These are phyloP conservation scores for Mastomys natalensis DNA, from an alignment of 2,113 vertebrate genomes.

Conservation along the genomic window DNA sequence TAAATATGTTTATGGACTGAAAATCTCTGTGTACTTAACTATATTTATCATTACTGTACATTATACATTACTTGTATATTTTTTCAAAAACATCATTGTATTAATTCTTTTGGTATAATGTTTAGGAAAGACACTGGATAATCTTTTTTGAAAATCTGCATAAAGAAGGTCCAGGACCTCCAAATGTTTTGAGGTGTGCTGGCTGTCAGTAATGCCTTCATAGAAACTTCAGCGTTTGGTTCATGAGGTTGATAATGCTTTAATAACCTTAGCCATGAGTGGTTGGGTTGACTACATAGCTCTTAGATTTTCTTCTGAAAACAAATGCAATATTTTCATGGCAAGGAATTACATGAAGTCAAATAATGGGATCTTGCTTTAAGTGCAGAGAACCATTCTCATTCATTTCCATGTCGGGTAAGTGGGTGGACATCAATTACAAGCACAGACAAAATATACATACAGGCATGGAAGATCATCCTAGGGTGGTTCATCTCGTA, in stretches of 20 bases:
- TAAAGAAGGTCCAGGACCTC: not conserved
- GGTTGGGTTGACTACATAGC: not conserved
- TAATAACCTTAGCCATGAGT: not conserved
- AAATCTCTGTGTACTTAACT: not conserved
- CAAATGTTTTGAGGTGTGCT: not conserved
- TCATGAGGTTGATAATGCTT: not conserved
- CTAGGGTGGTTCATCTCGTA: not conserved
- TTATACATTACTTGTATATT: not conserved
- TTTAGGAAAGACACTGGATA: not conserved
- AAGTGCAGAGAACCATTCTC: not conserved
- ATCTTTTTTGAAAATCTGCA: not conserved
- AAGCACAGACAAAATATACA: not conserved
- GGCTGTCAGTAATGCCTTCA: not conserved
- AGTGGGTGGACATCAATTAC: not conserved
- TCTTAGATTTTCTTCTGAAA: slow-evolving; percentile 3
- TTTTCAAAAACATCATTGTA: not conserved
- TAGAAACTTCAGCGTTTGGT: not conserved
- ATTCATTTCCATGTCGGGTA: slow-evolving; percentile 9
- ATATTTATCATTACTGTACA: not conserved
- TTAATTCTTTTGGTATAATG: not conserved
- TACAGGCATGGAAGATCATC: not conserved
- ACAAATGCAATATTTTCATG: not conserved
- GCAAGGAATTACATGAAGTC: not conserved
- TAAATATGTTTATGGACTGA: not conserved
- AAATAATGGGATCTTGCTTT: not conserved